phyloP scores from a whole-genome alignment of 2,888 invertebrate genomes.

The Rhabditoides inermis region DNA sequence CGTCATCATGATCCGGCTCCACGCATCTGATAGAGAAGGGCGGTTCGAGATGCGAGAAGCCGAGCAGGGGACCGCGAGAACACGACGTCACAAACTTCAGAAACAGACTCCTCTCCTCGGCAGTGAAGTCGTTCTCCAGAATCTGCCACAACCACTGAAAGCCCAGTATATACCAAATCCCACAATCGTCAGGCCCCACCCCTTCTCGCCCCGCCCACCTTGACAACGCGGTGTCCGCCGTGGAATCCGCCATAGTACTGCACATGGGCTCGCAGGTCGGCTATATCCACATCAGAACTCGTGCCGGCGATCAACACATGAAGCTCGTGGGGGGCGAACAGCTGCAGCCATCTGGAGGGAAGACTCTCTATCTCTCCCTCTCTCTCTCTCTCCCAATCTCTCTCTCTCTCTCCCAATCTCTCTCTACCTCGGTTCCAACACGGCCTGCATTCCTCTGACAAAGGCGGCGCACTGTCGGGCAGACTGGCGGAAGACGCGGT shows the following conservation, averaged over 20 bases:
- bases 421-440: too few species aligned
- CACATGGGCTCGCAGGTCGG: conserved; percentile 78
- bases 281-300: conserved; percentile 73
- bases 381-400: too few species aligned
- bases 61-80: conserved; percentile 86
- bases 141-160: conserved; percentile 98
- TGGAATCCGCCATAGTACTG: conserved; percentile 99
- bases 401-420: too few species aligned
- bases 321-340: conserved; percentile 87
- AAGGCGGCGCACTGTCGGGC: conserved; percentile 92
- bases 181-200: conserved; percentile 83
- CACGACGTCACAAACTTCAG: conserved; percentile 97
- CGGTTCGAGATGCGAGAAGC: conserved; percentile 89
- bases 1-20: conserved; percentile 87
- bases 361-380: too few species aligned
- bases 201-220: conserved; percentile 93
- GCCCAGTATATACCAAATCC: conserved; percentile 87
- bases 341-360: conserved; percentile 80
- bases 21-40: conserved; percentile 95
- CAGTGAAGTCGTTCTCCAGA: conserved; percentile 82
- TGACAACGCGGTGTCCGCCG: conserved; percentile 78
- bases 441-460: conserved; percentile 86
- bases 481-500: conserved; percentile 94
- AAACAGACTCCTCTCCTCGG: conserved; percentile 83
- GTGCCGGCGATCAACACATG: conserved; percentile 94